Percentiles rank a stretch among this genome's conserved stretches.
phyloP scores from a whole-genome alignment of 2,797 vertebrate genomes.

The Passerculus sandwichensis region DNA sequence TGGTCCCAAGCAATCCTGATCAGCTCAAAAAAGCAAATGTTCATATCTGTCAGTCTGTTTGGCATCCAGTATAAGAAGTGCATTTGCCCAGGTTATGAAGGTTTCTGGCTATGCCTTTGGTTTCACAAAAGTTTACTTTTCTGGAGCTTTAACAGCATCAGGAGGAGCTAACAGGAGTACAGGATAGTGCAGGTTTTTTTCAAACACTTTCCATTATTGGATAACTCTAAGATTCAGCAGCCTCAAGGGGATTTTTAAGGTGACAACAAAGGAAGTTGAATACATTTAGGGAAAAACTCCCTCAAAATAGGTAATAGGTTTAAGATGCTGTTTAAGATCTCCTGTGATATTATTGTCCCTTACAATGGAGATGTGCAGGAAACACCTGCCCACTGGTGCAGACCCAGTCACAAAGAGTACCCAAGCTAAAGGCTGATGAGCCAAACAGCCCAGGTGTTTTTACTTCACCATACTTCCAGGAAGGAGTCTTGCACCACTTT shows the following conservation, averaged over 20 bases:
- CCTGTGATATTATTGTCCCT: not conserved
- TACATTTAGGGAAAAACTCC: not conserved
- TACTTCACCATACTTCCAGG: not conserved
- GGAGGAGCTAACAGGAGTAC: not conserved
- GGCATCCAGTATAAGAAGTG: not conserved
- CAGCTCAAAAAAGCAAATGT: not conserved
- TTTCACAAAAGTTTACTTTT: not conserved
- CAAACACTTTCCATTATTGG: not conserved
- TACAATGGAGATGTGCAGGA: rapidly evolving
- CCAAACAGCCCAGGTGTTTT: not conserved
- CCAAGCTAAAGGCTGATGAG: not conserved
- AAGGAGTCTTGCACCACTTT: not conserved
- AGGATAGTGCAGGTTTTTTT: not conserved
- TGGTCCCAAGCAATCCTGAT: not conserved
- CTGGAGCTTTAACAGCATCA: not conserved
- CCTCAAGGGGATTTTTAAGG: not conserved
- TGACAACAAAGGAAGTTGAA: not conserved
- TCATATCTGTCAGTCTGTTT: not conserved
- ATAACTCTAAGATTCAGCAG: not conserved
- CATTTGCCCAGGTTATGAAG: not conserved
- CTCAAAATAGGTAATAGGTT: not conserved
- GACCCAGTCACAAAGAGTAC: not conserved
- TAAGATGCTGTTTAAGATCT: not conserved
- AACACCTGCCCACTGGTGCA: not conserved
- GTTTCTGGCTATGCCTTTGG: not conserved